A percentile compares a stretch with the other conserved stretches of the same genome.
These are phyloP conservation scores for Itoplectis maculator DNA, from an alignment of 2,888 invertebrate genomes.

Conservation along the genomic window DNA sequence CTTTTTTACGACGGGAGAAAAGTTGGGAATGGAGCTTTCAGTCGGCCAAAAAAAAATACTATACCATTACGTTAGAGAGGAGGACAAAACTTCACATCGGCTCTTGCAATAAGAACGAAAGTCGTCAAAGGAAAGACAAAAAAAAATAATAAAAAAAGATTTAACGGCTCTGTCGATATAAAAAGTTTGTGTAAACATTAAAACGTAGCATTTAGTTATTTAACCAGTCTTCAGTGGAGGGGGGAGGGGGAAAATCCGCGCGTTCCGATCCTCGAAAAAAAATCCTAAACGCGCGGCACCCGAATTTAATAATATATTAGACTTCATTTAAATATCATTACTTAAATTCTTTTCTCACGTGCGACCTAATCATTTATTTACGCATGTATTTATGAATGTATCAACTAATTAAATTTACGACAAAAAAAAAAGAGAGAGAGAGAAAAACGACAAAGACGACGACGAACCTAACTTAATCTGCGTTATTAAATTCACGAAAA, in stretches of 20 bases:
- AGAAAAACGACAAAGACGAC: constrained; percentile 45
- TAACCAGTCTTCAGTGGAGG: constrained; percentile 81
- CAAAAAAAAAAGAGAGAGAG: constrained; percentile 49
- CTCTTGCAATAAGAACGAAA: constrained; percentile 33
- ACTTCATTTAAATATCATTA: constrained; percentile 66
- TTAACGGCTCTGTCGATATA: constrained; percentile 53
- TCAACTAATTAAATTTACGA: constrained; percentile 75
- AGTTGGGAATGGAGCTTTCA: constrained; percentile 14
- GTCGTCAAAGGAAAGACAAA: constrained; percentile 32
- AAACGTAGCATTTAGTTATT: constrained; percentile 77
- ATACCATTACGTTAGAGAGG: constrained; percentile 10
- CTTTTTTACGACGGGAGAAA: constrained; percentile 17
- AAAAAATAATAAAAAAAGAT: constrained; percentile 52
- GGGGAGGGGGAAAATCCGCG: constrained; percentile 61
- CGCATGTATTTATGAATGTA: constrained; percentile 71
- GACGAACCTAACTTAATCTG: constrained; percentile 59
- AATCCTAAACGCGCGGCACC: constrained; percentile 16
- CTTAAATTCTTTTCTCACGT: constrained; percentile 70
- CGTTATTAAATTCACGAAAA: constrained; percentile 47
- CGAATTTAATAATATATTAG: constrained; percentile 73
- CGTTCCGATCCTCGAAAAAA: constrained; percentile 63
- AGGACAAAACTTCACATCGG: constrained; percentile 25
- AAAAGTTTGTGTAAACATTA: constrained; percentile 64
- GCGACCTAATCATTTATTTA: constrained; percentile 70
- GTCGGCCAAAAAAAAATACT: constrained; percentile 9